phyloP scores from a whole-genome alignment of 2,888 invertebrate species.

The Drosophila nr. perissopoda region DNA sequence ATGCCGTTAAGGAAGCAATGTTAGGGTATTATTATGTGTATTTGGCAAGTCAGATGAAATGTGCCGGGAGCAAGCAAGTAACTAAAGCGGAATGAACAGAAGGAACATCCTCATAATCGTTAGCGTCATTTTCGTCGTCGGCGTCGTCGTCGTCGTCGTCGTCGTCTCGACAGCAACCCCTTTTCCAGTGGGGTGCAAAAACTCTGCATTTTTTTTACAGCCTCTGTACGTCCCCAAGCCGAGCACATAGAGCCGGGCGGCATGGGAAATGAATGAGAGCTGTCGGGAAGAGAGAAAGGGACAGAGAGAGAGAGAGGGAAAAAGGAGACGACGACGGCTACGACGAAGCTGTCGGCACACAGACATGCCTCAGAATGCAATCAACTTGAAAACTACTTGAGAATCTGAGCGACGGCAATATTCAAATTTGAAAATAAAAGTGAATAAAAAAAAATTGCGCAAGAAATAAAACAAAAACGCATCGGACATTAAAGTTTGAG shows the following conservation, averaged over 20 bases:
- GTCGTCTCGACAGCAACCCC: slow-evolving; percentile 46
- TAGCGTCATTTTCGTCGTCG: slow-evolving; percentile 15
- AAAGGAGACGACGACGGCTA: slow-evolving; percentile 7
- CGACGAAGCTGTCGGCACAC: slow-evolving; percentile 43
- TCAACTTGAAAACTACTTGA: slow-evolving; percentile 79
- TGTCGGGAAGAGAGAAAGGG: slow-evolving; percentile 34
- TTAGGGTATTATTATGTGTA: slow-evolving; percentile 27
- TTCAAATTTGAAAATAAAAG: slow-evolving; percentile 76
- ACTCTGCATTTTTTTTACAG: slow-evolving; percentile 28
- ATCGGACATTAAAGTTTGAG: slow-evolving; percentile 34
- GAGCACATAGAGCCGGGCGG: slow-evolving; percentile 45
- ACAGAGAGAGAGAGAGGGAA: slow-evolving; percentile 19
- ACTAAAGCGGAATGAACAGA: slow-evolving; percentile 36
- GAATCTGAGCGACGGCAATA: slow-evolving; percentile 63
- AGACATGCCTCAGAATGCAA: slow-evolving; percentile 64
- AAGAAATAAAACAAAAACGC: slow-evolving; percentile 36
- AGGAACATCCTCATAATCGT: slow-evolving; percentile 45
- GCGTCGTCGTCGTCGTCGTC: background rate
- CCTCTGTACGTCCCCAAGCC: slow-evolving; percentile 24
- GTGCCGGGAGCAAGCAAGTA: slow-evolving; percentile 40
- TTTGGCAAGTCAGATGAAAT: slow-evolving; percentile 43
- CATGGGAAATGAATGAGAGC: slow-evolving; percentile 66
- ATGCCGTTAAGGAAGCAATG: background rate
- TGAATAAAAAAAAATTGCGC: slow-evolving; percentile 36
- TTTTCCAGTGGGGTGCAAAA: slow-evolving; percentile 71